Conservation (phyloP, 2,888 invertebrate genomes). For the Orthosia incerta region DNA sequence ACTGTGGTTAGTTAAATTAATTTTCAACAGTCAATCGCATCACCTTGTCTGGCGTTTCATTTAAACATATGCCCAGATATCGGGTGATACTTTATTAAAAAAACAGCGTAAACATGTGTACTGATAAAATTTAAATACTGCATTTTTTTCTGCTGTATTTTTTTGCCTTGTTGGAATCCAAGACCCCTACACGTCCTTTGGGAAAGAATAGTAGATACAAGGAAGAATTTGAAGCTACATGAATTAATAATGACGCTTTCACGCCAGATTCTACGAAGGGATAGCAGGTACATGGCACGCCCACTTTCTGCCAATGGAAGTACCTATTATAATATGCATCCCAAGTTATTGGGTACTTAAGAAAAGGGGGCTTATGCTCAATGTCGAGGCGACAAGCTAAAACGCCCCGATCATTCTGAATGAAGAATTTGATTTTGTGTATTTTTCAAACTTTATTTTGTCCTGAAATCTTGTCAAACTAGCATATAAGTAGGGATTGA, state of each 20-base stretch:
- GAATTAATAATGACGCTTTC: conserved; percentile 46
- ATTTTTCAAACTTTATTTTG: no score
- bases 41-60: no score
- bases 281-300: not conserved
- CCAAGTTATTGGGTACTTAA: conserved; percentile 11
- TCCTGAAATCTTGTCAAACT: no score
- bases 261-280: conserved; percentile 17
- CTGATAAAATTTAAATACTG: not conserved
- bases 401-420: not conserved
- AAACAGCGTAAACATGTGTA: not conserved
- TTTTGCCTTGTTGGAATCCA: not conserved
- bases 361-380: conserved; percentile 24
- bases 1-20: no score
- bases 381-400: not conserved
- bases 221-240: conserved; percentile 19
- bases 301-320: conserved; percentile 6
- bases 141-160: not conserved
- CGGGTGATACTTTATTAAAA: no score
- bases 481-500: no score
- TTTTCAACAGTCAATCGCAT: no score
- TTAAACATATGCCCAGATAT: no score
- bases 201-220: not conserved
- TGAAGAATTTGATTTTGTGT: no score
- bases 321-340: not conserved
- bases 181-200: not conserved